Evolutionary conservation across 2,797 vertebrate species (phyloP).

Genomic region (Lateolabrax maculatus): DNA sequence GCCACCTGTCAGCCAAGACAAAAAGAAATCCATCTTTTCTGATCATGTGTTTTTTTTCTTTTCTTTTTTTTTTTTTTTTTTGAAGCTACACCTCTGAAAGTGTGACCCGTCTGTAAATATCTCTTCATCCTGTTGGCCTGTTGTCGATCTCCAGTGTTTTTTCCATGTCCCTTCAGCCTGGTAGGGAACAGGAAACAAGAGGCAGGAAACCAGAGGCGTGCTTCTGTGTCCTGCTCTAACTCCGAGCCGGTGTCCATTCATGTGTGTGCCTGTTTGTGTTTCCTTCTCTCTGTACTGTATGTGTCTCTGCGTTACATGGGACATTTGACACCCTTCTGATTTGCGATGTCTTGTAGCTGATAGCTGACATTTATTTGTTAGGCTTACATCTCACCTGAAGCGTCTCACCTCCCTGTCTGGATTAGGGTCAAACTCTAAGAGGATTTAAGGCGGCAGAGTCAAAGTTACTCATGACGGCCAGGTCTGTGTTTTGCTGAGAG

Average conservation of each 20-base stretch:
- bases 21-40: neutral
- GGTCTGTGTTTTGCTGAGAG: conserved; percentile 36
- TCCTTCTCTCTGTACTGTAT: conserved; percentile 10
- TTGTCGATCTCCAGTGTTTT: conserved; percentile 54
- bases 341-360: conserved; percentile 35
- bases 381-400: conserved; percentile 39
- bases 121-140: conserved; percentile 55
- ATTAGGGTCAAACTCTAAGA: conserved; percentile 83
- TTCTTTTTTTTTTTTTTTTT: no score
- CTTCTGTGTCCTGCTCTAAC: conserved; percentile 64
- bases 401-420: conserved; percentile 71
- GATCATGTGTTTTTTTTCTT: no score
- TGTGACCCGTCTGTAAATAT: conserved; percentile 15
- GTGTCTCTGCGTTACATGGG: conserved; percentile 17
- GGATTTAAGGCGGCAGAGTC: conserved; percentile 77
- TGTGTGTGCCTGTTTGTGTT: conserved; percentile 43
- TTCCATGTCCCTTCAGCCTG: conserved; percentile 74
- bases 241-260: conserved; percentile 50
- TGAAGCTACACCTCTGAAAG: neutral
- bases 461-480: conserved; percentile 58
- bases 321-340: conserved; percentile 21
- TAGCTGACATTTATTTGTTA: conserved; percentile 51
- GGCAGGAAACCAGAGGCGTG: conserved; percentile 74
- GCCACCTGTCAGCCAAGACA: neutral
- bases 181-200: conserved; percentile 79